These are phyloP conservation scores for Eufriesea mexicana DNA, from an alignment of 1,140 invertebrate species.

Conservation along the genomic window DNA sequence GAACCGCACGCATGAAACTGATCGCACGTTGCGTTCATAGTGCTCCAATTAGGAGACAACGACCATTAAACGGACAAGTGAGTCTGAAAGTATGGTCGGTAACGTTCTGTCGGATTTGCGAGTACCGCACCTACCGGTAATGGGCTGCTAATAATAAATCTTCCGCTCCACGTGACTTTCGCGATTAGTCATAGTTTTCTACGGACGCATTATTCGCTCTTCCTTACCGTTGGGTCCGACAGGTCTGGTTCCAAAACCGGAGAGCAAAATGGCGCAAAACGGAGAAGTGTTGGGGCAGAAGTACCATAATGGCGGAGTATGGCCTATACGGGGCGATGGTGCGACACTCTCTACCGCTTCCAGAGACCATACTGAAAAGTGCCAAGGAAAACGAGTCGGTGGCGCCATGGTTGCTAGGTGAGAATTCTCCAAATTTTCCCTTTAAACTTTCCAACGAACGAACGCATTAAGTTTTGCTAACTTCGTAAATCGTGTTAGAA, in stretches of 20 bases:
- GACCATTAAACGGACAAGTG: constrained; percentile 39
- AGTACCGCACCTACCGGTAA: not conserved
- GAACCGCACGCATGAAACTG: constrained; percentile 43
- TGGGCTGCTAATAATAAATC: not conserved
- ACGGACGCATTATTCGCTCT: not conserved
- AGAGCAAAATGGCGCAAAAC: constrained; percentile 99
- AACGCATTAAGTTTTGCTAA: constrained; percentile 41
- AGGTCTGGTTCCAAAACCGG: constrained; percentile 99
- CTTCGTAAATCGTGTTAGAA: not conserved
- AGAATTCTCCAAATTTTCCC: constrained; percentile 48
- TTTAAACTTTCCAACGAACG: not conserved
- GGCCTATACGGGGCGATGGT: constrained; percentile 99
- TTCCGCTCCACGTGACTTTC: not conserved
- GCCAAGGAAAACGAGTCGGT: constrained; percentile 97
- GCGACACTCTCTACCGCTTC: constrained; percentile 97
- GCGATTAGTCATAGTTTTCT: not conserved
- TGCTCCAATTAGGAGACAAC: constrained; percentile 51
- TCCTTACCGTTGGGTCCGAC: constrained; percentile 38
- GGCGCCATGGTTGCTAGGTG: constrained; percentile 99
- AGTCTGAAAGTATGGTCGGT: not conserved
- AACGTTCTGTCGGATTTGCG: not conserved
- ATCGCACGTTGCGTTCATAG: constrained; percentile 40
- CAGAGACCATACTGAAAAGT: constrained; percentile 98
- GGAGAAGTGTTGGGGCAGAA: constrained; percentile 99
- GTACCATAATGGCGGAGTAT: constrained; percentile 99